phyloP scores from a whole-genome alignment of 2,888 invertebrate species.

The Phengaris alcon region DNA sequence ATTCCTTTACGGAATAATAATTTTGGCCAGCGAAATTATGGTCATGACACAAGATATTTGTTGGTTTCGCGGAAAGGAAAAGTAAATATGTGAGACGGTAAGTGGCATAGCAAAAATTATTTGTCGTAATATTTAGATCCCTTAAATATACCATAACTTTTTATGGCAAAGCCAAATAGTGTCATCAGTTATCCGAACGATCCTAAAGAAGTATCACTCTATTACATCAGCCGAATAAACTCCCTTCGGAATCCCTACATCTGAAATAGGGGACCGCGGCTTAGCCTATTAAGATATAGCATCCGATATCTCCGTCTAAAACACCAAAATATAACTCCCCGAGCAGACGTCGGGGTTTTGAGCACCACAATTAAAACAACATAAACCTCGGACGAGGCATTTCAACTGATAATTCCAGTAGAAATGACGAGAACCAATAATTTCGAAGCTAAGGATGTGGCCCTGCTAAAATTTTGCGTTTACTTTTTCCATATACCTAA shows the following conservation, averaged over 20 bases:
- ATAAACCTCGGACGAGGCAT: slow-evolving; percentile 30
- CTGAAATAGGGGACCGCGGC: slow-evolving; percentile 54
- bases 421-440: not conserved
- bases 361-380: slow-evolving; percentile 33
- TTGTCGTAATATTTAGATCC: slow-evolving; percentile 66
- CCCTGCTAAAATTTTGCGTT: too few relatives aligned
- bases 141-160: slow-evolving; percentile 70
- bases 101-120: slow-evolving; percentile 38
- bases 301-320: slow-evolving; percentile 48
- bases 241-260: slow-evolving; percentile 68
- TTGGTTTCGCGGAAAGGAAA: slow-evolving; percentile 7
- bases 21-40: slow-evolving; percentile 2
- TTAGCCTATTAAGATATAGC: slow-evolving; percentile 59
- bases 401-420: not conserved
- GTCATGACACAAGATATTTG: slow-evolving; percentile 4
- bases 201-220: slow-evolving; percentile 46
- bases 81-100: not conserved
- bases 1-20: not conserved
- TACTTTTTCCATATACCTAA: too few relatives aligned
- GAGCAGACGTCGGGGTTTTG: slow-evolving; percentile 22
- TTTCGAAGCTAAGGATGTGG: too few relatives aligned
- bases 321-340: slow-evolving; percentile 24
- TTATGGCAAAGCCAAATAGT: slow-evolving; percentile 73
- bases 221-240: slow-evolving; percentile 44
- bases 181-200: slow-evolving; percentile 49